Evolutionary conservation across 2,888 invertebrate species (phyloP), one percentile per base, ranked within the genome.

Genomic region (Athalia circularis): DNA sequence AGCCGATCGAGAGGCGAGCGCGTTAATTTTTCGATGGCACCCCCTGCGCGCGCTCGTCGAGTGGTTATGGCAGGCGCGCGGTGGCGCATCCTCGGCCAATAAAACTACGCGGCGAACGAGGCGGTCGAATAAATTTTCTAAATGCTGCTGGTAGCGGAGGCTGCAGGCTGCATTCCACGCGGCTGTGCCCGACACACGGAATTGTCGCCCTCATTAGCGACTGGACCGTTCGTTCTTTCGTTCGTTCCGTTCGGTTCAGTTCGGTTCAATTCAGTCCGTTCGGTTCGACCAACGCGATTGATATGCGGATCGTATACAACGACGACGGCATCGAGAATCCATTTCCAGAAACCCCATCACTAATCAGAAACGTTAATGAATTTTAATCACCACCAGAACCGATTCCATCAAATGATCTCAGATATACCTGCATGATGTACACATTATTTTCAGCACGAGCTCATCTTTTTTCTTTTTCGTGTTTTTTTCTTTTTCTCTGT

Each of bases 161-260:
- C 84, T 85, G 87, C 29, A 29, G 29, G 85, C 86, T 86, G 87
- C 88, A 88, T 88, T 86, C 87, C 87, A 85, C 83, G 83, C 83
- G 81, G 83, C 85, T 85, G 87, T 85, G 86, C 87, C 83, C 86
- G 87, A 87, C 87, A 87, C 85, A 84, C 86, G 87, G 87, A 87
- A 87, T 88, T 87, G 88, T 87, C 86, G 87, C 86, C 87, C 87
- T 88, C 88, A 88, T 88, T 89, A 89, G 86, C 87, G 87, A 84
- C 82, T 81, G 75, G 13, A 8, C 54, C 62, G 9, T 29, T 15
- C 82, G 74, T 61, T 59, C 47, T 57, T 15, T 29, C 9, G 9
- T 54, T 15, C 62, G 29, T 29, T 29, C 29, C 29, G 52, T 80
- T 29, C 29, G 2, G 29, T 62, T 29, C 15, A 13, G 62, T 43